Base-by-base conservation (phyloP, 1,140 invertebrate genomes). In the Chrysopa pallens region DNA sequence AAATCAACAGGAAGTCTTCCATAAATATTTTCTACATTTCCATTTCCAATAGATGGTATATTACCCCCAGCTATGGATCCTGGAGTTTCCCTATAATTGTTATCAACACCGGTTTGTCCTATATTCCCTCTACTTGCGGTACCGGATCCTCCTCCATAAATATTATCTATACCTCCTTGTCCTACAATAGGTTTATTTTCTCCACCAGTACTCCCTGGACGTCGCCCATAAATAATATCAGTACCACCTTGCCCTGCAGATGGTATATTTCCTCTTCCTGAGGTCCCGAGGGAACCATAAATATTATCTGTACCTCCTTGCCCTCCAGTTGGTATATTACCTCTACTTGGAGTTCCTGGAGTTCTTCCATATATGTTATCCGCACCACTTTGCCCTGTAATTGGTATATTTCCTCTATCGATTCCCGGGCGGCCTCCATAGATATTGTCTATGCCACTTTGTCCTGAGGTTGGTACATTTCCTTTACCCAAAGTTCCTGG, bases 261-360 rank as follows among this genome's bases (percentile, higher is more conserved):
- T 6, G 29, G 15, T 39, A 11, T 23, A 5, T 3, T 23, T 23
- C 17, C 17, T 23, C 17, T 23, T 3, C 17, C 17, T 23, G 17
- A 23, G 17, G 7, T 38, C 43, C 50, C 6, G 48, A 17, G 27
- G 41, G 33, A 40, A 14, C 39, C 31, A 44, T 23, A 23, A 23
- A 23, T 23, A 23, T 23, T 23, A 39, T 23, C 11, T 38, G 13
- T 44, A 46, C 36, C 42, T 6, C 49, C 36, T 40, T 39, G 37
- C 27, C 53, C 47, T 44, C 29, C 50, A 47, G 6, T 33, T 43
- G 42, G 42, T 43, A 38, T 47, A 42, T 23, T 38, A 36, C 37
- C 40, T 17, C 41, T 43, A 36, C 37, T 43, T 42, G 17, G 33
- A n/a, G 28, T 23, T 38, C 42, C 45, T 23, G 40, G 23, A 14